A percentile compares a stretch with the other conserved stretches of the same genome.
phyloP scores from a whole-genome alignment of 2,113 vertebrate genomes.

The Rhagologus leucostigma region DNA sequence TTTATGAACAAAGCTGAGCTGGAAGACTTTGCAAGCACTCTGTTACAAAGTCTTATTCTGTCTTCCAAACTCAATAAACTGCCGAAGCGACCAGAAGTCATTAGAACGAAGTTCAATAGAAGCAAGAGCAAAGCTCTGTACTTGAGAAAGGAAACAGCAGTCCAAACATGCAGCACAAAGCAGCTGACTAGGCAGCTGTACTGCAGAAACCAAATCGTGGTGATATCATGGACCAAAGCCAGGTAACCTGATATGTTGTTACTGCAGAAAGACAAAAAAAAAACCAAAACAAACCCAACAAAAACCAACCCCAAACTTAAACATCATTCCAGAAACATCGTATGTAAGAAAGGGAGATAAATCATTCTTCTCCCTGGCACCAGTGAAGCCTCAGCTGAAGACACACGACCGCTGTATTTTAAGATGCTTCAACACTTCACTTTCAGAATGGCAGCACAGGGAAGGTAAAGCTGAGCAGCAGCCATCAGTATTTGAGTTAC shows the following conservation, averaged over 20 bases:
- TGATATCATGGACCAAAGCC: constrained; percentile 3
- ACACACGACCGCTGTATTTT: not conserved
- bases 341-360: not conserved
- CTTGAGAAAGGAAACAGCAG: constrained; percentile 12
- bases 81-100: not conserved
- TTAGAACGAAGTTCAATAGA: constrained; percentile 47
- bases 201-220: not conserved
- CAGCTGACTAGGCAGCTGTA: constrained; percentile 47
- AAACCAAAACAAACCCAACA: too few relatives aligned
- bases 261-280: not conserved
- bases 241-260: not conserved
- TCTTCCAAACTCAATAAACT: constrained; percentile 36
- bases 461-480: not conserved
- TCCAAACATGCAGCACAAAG: not conserved
- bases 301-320: not conserved
- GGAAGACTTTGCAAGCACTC: constrained; percentile 9
- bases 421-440: not conserved
- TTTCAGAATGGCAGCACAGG: not conserved
- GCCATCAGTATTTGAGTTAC: not conserved
- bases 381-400: not conserved
- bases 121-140: constrained; percentile 13
- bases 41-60: not conserved
- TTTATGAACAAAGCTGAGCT: constrained; percentile 47
- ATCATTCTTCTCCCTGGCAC: not conserved
- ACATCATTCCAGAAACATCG: not conserved